Evolutionary conservation across 1,140 invertebrate species (phyloP).

Genomic region (Drosophila lacertosa): DNA sequence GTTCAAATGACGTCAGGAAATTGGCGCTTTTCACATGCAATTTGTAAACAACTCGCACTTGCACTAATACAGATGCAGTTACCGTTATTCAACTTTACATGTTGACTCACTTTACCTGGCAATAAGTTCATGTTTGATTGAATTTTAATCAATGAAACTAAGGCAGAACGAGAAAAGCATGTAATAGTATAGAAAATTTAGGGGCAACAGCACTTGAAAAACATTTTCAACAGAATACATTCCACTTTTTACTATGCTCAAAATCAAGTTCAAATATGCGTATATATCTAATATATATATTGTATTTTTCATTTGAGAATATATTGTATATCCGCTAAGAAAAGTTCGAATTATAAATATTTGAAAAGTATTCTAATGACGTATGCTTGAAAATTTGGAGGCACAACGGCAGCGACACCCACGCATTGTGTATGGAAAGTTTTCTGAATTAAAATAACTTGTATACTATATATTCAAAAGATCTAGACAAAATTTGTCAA

Average conservation of each 20-base stretch:
- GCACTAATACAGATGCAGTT: conserved; percentile 34
- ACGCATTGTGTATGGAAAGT: conserved; percentile 34
- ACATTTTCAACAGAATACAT: background rate
- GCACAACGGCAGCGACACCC: conserved; percentile 39
- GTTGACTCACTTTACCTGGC: conserved; percentile 46
- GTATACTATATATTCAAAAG: background rate
- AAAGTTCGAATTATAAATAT: conserved; percentile 35
- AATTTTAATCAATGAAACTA: conserved; percentile 42
- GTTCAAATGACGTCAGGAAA: conserved; percentile 55
- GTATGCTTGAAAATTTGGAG: conserved; percentile 37
- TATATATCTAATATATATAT: background rate
- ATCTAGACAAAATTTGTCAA: conserved; percentile 10
- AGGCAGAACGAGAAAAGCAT: background rate
- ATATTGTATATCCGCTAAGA: background rate
- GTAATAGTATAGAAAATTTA: background rate
- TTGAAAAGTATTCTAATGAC: conserved; percentile 46
- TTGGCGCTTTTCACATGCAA: conserved; percentile 37
- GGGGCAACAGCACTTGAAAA: background rate
- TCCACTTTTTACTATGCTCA: background rate
- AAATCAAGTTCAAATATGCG: conserved; percentile 52
- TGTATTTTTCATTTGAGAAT: background rate
- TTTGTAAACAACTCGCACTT: conserved; percentile 58
- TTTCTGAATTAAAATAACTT: conserved; percentile 11
- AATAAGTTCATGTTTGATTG: conserved; percentile 36
- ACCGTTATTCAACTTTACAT: conserved; percentile 42